Conservation (phyloP, 2,888 invertebrate species). For the Agriopis marginaria region DNA sequence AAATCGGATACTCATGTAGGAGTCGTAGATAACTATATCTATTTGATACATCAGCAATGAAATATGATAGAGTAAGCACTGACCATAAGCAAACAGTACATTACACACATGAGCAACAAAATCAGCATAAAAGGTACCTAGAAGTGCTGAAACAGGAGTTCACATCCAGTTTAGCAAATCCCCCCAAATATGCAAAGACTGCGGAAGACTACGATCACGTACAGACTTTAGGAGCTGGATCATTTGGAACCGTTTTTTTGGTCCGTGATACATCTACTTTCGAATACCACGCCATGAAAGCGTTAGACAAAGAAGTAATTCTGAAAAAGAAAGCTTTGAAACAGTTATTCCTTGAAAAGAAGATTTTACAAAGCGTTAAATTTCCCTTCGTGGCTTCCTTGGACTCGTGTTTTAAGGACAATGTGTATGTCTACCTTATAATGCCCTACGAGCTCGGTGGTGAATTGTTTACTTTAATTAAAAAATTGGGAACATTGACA, state of each 20-base stretch:
- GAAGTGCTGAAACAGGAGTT: constrained; percentile 69
- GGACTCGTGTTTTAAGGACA: constrained; percentile 93
- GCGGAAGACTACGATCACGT: constrained; percentile 89
- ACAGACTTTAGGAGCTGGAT: constrained; percentile 92
- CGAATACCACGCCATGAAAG: constrained; percentile 93
- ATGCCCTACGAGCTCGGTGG: constrained; percentile 94
- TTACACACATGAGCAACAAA: constrained; percentile 59
- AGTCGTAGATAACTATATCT: neutral
- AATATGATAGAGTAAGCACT: constrained; percentile 52
- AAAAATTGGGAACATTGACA: constrained; percentile 86
- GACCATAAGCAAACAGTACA: constrained; percentile 36
- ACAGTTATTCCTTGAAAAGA: constrained; percentile 94
- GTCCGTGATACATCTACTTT: constrained; percentile 87
- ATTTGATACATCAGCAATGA: constrained; percentile 44
- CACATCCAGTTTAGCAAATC: constrained; percentile 47
- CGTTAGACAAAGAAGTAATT: constrained; percentile 92
- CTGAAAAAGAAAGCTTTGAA: constrained; percentile 93
- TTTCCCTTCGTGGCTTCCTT: constrained; percentile 95
- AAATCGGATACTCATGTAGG: neutral
- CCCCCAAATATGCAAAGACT: constrained; percentile 50
- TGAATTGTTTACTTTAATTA: constrained; percentile 91
- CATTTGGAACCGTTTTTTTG: constrained; percentile 94
- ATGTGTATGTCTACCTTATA: constrained; percentile 92
- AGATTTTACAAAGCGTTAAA: constrained; percentile 91
- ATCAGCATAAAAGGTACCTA: constrained; percentile 62